Evolutionary conservation across 2,888 invertebrate species (phyloP), one percentile per base, ranked within the genome.

Genomic region (Exephanes ischioxanthus): DNA sequence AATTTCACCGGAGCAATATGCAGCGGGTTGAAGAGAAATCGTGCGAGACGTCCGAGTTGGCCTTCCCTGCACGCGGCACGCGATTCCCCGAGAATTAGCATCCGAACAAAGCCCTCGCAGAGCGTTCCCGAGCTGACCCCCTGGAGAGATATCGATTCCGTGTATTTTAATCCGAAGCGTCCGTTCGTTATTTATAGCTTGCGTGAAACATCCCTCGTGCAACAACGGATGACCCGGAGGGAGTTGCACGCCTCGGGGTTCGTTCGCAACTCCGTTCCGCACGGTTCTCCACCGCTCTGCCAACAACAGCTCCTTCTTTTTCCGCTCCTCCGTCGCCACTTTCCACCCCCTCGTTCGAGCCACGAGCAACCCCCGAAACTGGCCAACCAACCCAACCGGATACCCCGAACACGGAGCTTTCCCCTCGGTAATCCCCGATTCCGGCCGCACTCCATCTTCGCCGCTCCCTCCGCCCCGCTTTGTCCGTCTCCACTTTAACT

Each of bases 71-170:
- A 6, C 70, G 33, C 19, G 37, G 30, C 83, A 79, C 78, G 73
- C 78, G 83, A 83, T 79, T 61, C n/a, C 61, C 33, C 70, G 75
- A 22, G 67, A 84, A 84, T 80, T 58, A 76, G 66, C 58, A 76
- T 70, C 55, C 67, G 33, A 53, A 51, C n/a, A 30, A 58, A 22
- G 67, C n/a, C 66, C 55, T 58, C 37, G 48, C 1, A 55, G 14
- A 53, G 55, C 45, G 33, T 63, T 70, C 45, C 45, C 45, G 14
- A 7, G 55, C 55, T 75, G 53, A 41, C 45, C 72, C 80, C 63
- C 51, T 19, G 70, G 63, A 80, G 71, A 51, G 63, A 75, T 84
- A 84, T 84, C 84, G 84, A 84, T 84, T 80, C 48, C 53, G 70
- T 53, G 76, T 84, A 84, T 84, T 83, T 80, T 75, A 70, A 68